These are phyloP conservation scores for Clavelina lepadiformis DNA, from an alignment of 23 tunicate species.

Conservation along the genomic window DNA sequence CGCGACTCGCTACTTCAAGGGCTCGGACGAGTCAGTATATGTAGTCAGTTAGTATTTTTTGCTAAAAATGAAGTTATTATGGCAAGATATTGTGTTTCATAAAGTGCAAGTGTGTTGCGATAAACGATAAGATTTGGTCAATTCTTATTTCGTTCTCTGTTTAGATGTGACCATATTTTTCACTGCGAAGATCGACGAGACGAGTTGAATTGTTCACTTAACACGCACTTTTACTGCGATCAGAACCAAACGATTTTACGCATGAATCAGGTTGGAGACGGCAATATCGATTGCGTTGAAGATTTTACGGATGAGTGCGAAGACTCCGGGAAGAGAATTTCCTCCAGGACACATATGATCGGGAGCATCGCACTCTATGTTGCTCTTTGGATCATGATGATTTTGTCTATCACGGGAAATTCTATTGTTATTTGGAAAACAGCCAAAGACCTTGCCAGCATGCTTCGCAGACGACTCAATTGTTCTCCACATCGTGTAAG, in stretches of 20 bases:
- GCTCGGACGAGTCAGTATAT: too few relatives aligned
- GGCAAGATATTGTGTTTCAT: too few relatives aligned
- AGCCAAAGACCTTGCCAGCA: slow-evolving; percentile 15
- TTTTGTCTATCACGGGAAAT: slow-evolving; percentile 47
- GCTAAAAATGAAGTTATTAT: too few relatives aligned
- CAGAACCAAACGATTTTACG: slow-evolving; percentile 9
- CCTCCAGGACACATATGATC: slow-evolving; percentile 31
- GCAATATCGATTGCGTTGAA: slow-evolving; percentile 38
- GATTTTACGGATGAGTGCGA: slow-evolving; percentile 58
- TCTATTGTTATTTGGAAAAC: slow-evolving; percentile 27
- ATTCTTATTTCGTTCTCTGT: too few relatives aligned
- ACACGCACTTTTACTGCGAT: slow-evolving; percentile 49
- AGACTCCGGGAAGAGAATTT: slow-evolving; percentile 4
- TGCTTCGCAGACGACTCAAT: slow-evolving; percentile 16
- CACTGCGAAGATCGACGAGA: slow-evolving; percentile 17
- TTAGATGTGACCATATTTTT: slow-evolving; percentile 22
- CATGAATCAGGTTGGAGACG: slow-evolving; percentile 12
- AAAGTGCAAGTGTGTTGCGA: too few relatives aligned
- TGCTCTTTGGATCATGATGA: slow-evolving; percentile 42
- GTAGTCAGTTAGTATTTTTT: too few relatives aligned
- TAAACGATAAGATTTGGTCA: too few relatives aligned
- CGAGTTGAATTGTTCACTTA: slow-evolving; percentile 16
- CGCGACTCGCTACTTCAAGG: too few relatives aligned
- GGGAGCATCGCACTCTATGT: slow-evolving; percentile 2
- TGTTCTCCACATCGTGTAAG: slow-evolving; percentile 23